Evolutionary conservation across 2,888 invertebrate species (phyloP).

Genomic region (Torymus texanus): DNA sequence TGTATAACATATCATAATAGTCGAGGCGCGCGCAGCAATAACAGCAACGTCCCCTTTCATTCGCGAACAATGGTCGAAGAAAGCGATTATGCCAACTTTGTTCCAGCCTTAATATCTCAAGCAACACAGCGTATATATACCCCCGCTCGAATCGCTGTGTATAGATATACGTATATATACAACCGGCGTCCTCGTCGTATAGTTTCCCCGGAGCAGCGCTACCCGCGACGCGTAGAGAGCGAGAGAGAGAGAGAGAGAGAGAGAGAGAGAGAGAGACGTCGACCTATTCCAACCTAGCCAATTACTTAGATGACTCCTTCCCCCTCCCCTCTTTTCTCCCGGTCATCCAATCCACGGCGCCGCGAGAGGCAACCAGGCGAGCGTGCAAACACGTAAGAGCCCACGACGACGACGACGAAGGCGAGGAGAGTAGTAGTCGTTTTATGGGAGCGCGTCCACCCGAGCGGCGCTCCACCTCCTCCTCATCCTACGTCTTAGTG

Average conservation of each 20-base stretch:
- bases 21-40: constrained; percentile 31
- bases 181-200: no score
- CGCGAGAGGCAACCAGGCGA: no score
- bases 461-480: not conserved
- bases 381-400: not conserved
- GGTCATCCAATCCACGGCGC: constrained; percentile 30
- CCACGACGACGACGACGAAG: not conserved
- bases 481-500: constrained; percentile 12
- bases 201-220: no score
- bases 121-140: not conserved
- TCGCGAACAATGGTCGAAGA: constrained; percentile 41
- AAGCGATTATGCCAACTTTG: constrained; percentile 39
- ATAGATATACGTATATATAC: no score
- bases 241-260: no score
- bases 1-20: constrained; percentile 25
- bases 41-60: constrained; percentile 46
- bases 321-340: not conserved
- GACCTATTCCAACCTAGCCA: constrained; percentile 52
- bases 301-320: constrained; percentile 60
- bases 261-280: not conserved
- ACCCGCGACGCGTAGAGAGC: no score
- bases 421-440: not conserved
- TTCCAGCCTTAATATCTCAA: constrained; percentile 35
- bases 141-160: no score
- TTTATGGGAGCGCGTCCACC: not conserved